Evolutionary conservation across 2,888 invertebrate genomes (phyloP), one percentile per base, ranked within the genome.

Genomic region (Cybosia mesomella): DNA sequence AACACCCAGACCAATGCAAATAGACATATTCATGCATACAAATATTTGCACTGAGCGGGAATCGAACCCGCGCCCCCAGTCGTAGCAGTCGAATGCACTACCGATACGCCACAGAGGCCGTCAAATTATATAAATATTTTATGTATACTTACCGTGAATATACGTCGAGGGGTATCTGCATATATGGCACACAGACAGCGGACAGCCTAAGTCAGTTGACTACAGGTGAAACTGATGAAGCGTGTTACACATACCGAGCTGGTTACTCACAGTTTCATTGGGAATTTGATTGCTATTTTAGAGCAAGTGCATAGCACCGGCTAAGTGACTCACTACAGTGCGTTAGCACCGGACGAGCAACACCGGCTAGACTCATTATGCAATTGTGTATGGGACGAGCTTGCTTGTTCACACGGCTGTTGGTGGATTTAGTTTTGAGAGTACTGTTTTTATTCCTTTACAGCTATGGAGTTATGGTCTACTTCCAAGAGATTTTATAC

Each of bases 281-380:
- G 78, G 80, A 83, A 83, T 85, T 84, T 82, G 66, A 28, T 39
- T 54, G 74, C 84, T 87, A 88, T 88, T 88, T 86, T 80, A 82
- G 84, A 82, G 82, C 70, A 71, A 81, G 53, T 21, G 24, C 61
- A 58, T 8, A 57, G 58, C 11, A 28, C n/a, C 43, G 13, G 22
- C 58, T 18, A 28, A 54, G 32, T 64, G 67, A 64, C 15, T 64
- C 64, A 68, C 43, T 57, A 28, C n/a, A 53, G 32, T 43, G 49
- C 55, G 5, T 34, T 53, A 34, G 32, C 53, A 62, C 62, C 69
- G 69, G 64, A 69, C 71, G 79, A 74, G 73, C 64, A 70, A 43
- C 61, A 67, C 67, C 65, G 68, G 71, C 65, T 63, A 65, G 39
- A 70, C 39, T 55, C 71, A 69, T 82, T 80, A 75, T 65, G 68